These are phyloP conservation scores for Tragelaphus imberbis DNA, from an alignment of 2,113 vertebrate genomes.

Conservation along the genomic window DNA sequence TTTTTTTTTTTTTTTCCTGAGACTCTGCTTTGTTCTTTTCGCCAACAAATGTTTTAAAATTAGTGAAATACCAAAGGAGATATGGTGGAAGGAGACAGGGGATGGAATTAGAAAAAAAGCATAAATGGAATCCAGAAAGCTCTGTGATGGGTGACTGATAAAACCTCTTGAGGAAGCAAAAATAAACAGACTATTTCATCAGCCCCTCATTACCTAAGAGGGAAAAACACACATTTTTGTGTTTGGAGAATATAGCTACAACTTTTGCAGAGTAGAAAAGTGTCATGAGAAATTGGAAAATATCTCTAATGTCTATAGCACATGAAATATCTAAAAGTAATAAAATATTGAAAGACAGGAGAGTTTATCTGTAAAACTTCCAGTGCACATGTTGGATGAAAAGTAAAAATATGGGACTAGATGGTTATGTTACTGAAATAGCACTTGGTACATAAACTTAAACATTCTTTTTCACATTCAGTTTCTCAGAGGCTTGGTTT, in stretches of 20 bases:
- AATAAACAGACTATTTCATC: background rate
- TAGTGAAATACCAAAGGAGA: background rate
- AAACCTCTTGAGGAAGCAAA: background rate
- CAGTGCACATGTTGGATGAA: background rate
- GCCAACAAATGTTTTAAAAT: slow-evolving; percentile 20
- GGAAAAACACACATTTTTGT: background rate
- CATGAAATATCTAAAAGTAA: slow-evolving; percentile 1
- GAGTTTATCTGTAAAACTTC: slow-evolving; percentile 23
- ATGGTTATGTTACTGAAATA: background rate
- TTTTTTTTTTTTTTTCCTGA: background rate
- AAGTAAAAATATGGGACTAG: slow-evolving; percentile 4
- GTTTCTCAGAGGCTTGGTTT: slow-evolving; percentile 64
- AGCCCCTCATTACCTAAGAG: background rate
- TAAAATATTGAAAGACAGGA: slow-evolving; percentile 42
- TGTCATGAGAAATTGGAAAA: slow-evolving; percentile 36
- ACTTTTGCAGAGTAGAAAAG: background rate
- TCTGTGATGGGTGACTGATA: background rate
- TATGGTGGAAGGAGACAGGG: background rate
- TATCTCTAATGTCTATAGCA: slow-evolving; percentile 2
- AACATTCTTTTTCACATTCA: slow-evolving; percentile 46
- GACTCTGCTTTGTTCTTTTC: slow-evolving; percentile 3
- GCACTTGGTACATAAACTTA: background rate
- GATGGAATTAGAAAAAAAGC: background rate
- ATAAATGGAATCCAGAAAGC: background rate
- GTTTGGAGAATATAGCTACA: background rate